Base-by-base conservation (phyloP, 2,888 invertebrate species). In the Diloba caeruleocephala region DNA sequence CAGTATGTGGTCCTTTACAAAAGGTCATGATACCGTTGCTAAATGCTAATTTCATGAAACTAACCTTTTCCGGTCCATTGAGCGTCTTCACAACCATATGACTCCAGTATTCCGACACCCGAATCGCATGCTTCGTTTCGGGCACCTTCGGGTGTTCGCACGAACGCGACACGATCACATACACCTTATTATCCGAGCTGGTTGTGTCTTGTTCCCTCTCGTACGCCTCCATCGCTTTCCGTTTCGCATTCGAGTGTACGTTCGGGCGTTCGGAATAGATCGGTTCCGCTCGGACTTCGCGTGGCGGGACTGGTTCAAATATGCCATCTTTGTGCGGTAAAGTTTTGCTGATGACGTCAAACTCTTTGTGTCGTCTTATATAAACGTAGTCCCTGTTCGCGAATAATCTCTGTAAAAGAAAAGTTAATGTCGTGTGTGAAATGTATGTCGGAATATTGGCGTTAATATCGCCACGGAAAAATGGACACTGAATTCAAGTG, bases 361-460 rank as follows among this genome's bases (percentile, higher is more conserved):
- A 91, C 54, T 89, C 85, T 58, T 88, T 89, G 56, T 95, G 96
- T 0, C 97, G 94, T 0, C 98, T 94, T 56, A 96, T 95, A 83
- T 96, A 98, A 0, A 98, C 97, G 82, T 98, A 98, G 83, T 98
- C 98, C 54, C 98, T 95, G 81, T 98, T 98, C 3, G 96, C 95
- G 84, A 98, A 98, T 63, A 98, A 87, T 75, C 95, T 95, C 97
- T 97, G 74, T 41, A 32, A 31, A 41, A 17, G n/a, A 19, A 34
- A 12, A 19, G n/a, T n/a, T n/a, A 2, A 8, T 1, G 7, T 21
- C 2, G 5, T 17, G 5, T 3, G 1, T 33, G 2, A 7, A 12
- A 32, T n/a, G 14, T 8, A 3, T 1, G 7, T 1, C 10, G 7
- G 9, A 21, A 6, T 23, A 12, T 21, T 21, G 7, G 19, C 5